Base-by-base conservation (phyloP, 2,888 invertebrate genomes). In the Mythimna vitellina region DNA sequence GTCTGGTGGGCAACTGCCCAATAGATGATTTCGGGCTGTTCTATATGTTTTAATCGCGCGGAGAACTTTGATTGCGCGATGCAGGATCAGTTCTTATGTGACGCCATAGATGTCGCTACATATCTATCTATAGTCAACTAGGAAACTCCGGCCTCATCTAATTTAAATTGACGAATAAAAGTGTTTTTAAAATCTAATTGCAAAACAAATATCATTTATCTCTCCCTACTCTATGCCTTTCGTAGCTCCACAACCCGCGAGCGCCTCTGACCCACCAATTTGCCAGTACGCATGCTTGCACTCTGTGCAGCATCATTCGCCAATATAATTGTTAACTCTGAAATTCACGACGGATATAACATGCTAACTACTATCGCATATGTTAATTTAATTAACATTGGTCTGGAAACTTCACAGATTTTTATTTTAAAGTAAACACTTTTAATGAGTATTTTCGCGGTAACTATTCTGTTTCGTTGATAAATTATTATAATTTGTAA, bases 281-380 rank as follows among this genome's bases (percentile, higher is more conserved):
- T 83, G 72, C 60, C 69, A 56, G 60, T 60, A 86, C 78, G 86
- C 86, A 82, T 82, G 84, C 84, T 54, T 79, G 83, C 86, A 82
- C 76, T 54, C 80, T n/a, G 62, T 42, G 57, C 65, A 57, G 71
- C 84, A 80, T 82, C 86, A 80, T 82, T 74, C 72, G 62, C 56
- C 70, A 54, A 77, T 85, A 77, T 81, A 85, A 83, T 87, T 85
- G 72, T 73, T 66, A 65, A 65, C 69, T 73, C 70, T 38, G 65
- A 83, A 66, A 77, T 74, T 58, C 76, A 69, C 80, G 54, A 32
- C 53, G 29, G 56, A 60, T 57, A 70, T 65, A 65, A 54, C 38
- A 35, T 62, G 29, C 56, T 80, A 61, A 51, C 46, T 57, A 62
- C 49, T 71, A 64, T 53, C 17, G 56, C 46, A 56, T 29, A 29